A percentile compares a stretch with the other conserved stretches of the same genome.
These are phyloP conservation scores for Eriocheir sinensis DNA, from an alignment of 1,140 invertebrate species.

Conservation along the genomic window DNA sequence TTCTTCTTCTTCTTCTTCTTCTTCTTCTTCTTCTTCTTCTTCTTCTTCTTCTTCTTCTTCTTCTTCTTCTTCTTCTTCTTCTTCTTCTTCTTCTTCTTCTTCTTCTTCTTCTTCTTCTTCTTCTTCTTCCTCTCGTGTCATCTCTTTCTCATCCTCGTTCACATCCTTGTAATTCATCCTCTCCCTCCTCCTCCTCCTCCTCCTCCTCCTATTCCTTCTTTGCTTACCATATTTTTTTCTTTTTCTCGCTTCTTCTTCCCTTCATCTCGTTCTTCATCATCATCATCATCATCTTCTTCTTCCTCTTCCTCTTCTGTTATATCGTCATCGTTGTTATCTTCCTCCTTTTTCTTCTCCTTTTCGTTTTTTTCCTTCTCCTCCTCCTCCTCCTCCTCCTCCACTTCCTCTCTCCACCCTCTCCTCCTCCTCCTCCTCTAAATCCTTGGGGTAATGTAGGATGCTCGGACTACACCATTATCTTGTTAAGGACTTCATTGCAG, in stretches of 20 bases:
- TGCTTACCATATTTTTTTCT: background rate
- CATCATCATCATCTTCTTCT: background rate
- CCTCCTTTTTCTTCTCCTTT: background rate
- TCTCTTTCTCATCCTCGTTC: background rate
- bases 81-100: no score
- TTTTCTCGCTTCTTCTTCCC: no score
- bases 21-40: background rate
- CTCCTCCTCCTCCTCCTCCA: background rate
- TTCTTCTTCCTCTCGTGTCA: background rate
- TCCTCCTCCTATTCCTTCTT: background rate
- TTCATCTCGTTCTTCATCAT: background rate
- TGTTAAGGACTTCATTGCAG: no score
- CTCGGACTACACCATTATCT: no score
- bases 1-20: background rate
- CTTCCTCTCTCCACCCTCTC: background rate
- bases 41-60: background rate
- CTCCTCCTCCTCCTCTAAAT: background rate
- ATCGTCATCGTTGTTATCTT: no score
- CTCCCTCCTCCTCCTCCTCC: background rate
- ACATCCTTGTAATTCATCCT: background rate
- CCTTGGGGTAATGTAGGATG: no score
- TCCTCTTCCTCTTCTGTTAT: background rate
- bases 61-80: background rate
- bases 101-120: background rate
- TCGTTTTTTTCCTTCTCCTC: background rate